Evolutionary conservation across 2,797 vertebrate species (phyloP), one percentile per base, ranked within the genome.

Genomic region (Phrynocephalus vlangalii): DNA sequence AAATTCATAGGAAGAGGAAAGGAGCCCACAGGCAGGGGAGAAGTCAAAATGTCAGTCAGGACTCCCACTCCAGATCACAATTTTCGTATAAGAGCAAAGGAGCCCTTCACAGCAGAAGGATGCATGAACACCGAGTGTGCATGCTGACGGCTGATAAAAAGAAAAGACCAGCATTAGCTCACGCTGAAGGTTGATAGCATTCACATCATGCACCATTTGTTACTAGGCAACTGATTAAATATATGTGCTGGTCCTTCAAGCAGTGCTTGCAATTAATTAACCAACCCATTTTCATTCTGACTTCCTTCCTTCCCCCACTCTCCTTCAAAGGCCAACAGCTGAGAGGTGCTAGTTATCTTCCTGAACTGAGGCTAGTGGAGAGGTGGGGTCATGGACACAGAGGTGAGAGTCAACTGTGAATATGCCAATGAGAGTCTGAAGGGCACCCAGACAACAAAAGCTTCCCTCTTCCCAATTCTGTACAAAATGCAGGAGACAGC

Each of bases 141-240:
- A 75, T 87, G 86, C 90, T 84, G 90, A 91, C 0, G 24, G 89
- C 93, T 92, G 93, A 94, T 92, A 92, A 96, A 90, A 95, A 95
- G 94, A 93, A 95, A 28, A 91, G 95, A 91, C 95, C 94, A 92
- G 94, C 73, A 86, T 95, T 94, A 94, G 94, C 94, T 96, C 93
- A 95, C 70, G 66, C 90, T 77, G 92, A 81, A 26, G 94, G 95
- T 95, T 96, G 96, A 96, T 97, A 95, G 89, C 95, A 97, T 96
- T 95, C 96, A 93, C 95, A 95, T 96, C 95, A 91, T 91, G 95
- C 91, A 79, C 95, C 87, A 94, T 95, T 96, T 94, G 97, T 97
- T 97, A 97, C 97, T 97, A 97, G 96, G 97, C 97, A 97, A 97
- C 97, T 97, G 97, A 97, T 97, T 96, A 97, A 97, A 97, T 97